Conservation (phyloP, 2,888 invertebrate species). For the Fabriciana adippe region DNA sequence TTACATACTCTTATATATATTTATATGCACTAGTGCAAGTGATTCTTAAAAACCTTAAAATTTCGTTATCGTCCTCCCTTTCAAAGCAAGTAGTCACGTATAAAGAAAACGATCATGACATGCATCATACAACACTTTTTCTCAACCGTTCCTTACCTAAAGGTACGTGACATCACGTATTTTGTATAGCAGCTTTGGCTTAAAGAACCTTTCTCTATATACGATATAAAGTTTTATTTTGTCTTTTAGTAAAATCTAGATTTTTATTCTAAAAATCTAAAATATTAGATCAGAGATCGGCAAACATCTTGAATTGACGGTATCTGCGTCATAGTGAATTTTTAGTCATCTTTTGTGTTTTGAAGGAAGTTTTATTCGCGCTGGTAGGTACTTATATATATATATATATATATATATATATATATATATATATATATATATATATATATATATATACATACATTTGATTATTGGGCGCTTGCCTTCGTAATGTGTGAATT, state of each 20-base stretch:
- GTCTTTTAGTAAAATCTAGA: background rate
- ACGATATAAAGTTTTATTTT: slow-evolving; percentile 1
- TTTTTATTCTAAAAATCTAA: background rate
- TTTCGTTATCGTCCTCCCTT: slow-evolving; percentile 11
- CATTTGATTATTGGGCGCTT: no score
- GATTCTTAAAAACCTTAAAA: slow-evolving; percentile 8
- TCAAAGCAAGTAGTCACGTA: slow-evolving; percentile 21
- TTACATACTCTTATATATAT: no score
- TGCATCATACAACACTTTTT: slow-evolving; percentile 22
- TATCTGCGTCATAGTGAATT: no score
- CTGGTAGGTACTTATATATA: no score
- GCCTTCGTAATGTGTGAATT: no score
- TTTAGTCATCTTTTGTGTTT: no score
- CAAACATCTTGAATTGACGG: no score
- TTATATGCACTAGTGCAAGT: slow-evolving; percentile 10
- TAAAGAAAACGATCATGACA: slow-evolving; percentile 22
- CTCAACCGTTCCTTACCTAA: slow-evolving; percentile 12
- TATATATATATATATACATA: no score
- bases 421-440: no score
- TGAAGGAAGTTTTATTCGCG: no score
- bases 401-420: no score
- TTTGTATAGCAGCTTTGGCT: slow-evolving; percentile 19
- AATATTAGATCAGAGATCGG: no score
- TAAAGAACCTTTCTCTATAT: slow-evolving; percentile 12
- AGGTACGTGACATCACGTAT: slow-evolving; percentile 25